Evolutionary conservation across 2,888 invertebrate genomes (phyloP), one percentile per base, ranked within the genome.

Genomic region (Aporophyla nigra): DNA sequence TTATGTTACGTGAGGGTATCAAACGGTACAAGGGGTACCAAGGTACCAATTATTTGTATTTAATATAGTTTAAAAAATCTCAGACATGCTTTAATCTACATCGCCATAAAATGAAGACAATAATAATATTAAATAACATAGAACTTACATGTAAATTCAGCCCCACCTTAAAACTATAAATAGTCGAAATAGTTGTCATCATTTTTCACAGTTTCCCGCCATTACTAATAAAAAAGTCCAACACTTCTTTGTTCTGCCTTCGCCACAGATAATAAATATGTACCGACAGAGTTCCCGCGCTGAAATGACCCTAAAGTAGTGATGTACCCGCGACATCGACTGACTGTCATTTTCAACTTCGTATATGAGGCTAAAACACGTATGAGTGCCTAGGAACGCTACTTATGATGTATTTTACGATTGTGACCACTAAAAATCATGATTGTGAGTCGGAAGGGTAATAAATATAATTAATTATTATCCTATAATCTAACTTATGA

Each of bases 371-470:
- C 96, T 95, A 94, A 86, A 92, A 91, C 90, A 90, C 94, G 88
- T 95, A 94, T 89, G 94, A 96, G 96, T 96, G 96, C 96, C 96
- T 96, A 96, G 95, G 91, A 94, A 95, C 91, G 93, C 94, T 94
- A 96, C 95, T 96, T 96, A 96, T 96, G 96, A 96, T 94, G 93
- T 96, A 95, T 93, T 86, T 94, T 91, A 95, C 92, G 90, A 93
- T 92, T 93, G 92, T 93, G 95, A 96, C 95, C 95, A 96, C 92
- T 93, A 91, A 92, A 93, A 93, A 94, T 92, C 95, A 94, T 95
- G 95, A 95, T 96, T 95, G 96, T 96, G 96, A 96, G 94, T 93
- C 92, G 91, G 92, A 95, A 95, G 96, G 96, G 96, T 95, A 94
- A 94, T 93, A 92, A 92, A 87, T 91, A 91, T 92, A 92, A 91